Evolutionary conservation across 2,113 vertebrate species (phyloP).

Genomic region (Struthio camelus): DNA sequence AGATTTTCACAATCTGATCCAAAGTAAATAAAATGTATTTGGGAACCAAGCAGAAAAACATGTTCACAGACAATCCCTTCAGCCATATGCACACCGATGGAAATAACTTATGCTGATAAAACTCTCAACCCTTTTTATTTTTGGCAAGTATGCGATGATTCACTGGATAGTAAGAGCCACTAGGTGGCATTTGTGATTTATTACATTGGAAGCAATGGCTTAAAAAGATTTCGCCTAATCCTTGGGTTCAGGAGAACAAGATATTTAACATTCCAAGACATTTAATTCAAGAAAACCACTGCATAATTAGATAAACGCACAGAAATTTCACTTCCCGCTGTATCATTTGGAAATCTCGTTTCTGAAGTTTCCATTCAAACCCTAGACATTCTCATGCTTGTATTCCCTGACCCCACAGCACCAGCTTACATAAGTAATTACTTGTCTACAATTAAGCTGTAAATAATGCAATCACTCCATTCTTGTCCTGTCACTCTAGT

Average conservation of each 20-base stretch:
- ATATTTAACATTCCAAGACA: slow-evolving; percentile 61
- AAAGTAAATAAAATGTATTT: background rate
- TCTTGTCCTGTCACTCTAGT: slow-evolving; percentile 81
- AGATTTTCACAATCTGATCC: background rate
- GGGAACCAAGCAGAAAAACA: background rate
- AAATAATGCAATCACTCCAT: slow-evolving; percentile 85
- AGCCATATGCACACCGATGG: background rate
- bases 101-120: background rate
- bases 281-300: slow-evolving; percentile 49
- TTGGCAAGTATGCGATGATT: background rate
- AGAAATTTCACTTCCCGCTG: slow-evolving; percentile 8
- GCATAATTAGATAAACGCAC: slow-evolving; percentile 41
- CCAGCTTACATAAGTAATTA: slow-evolving; percentile 77
- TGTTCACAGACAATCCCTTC: background rate
- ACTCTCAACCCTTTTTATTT: background rate
- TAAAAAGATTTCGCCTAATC: slow-evolving; percentile 52
- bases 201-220: slow-evolving; percentile 54
- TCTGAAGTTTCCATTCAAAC: slow-evolving; percentile 62
- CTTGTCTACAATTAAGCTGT: slow-evolving; percentile 84
- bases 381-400: slow-evolving; percentile 39
- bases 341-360: background rate
- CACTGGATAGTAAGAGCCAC: slow-evolving; percentile 63
- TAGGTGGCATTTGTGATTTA: slow-evolving; percentile 87
- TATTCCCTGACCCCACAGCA: slow-evolving; percentile 73
- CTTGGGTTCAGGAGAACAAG: slow-evolving; percentile 58